Evolutionary conservation across 2,797 vertebrate species (phyloP), one percentile per base, ranked within the genome.

Genomic region (Platalea minor): DNA sequence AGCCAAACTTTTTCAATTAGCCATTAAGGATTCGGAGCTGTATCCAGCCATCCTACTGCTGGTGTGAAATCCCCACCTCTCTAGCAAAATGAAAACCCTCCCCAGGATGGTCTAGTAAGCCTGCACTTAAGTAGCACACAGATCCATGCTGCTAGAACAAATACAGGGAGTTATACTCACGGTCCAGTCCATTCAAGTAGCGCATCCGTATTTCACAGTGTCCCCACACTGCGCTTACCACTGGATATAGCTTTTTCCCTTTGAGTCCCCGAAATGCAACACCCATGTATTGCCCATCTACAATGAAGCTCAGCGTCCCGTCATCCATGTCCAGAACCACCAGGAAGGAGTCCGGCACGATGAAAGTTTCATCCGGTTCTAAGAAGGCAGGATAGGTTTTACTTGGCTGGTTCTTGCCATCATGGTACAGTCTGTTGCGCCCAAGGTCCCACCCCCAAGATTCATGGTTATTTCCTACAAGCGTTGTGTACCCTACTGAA

Each of bases 401-500:
- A 93, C 99, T 99, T 0, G 99, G 99, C 94, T 99, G 99, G 96
- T 99, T 99, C 97, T 99, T 99, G 91, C 99, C 99, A 0, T 99
- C 99, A 0, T 99, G 99, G 98, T 99, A 99, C 46, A 99, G 98
- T 93, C 99, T 99, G 98, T 99, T 99, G 50, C 99, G 98, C 61
- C 99, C 99, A 54, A 99, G 98, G 98, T 99, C 99, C 99, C 99
- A 99, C 74, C 99, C 99, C 99, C 99, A 99, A 46, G 99, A 99
- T 93, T 99, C 99, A 0, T 98, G 98, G 95, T 99, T 99, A 93
- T 99, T 99, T 6, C 99, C 99, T 45, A 99, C 98, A 4, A 99
- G 98, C 2, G 99, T 99, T 0, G 99, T 99, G 98, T 99, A 99
- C 29, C 99, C 99, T 25, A 99, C 99, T 0, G 99, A 99, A 96